A percentile compares a stretch with the other conserved stretches of the same genome.
Conservation (phyloP, 2,888 invertebrate species). For the Scaptomyza tumidula region DNA sequence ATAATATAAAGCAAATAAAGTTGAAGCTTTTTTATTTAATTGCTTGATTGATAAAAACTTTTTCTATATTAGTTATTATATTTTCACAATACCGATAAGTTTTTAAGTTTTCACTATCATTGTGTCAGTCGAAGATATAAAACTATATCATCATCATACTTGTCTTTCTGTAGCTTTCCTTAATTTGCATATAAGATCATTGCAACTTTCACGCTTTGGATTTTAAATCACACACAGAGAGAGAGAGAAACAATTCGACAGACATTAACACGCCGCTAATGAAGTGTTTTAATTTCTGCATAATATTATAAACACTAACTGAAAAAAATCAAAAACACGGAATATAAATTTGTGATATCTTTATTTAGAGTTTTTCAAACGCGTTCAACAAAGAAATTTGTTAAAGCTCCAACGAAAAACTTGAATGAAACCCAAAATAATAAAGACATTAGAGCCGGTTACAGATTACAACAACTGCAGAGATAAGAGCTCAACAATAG, state of each 20-base stretch:
- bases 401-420: conserved; percentile 27
- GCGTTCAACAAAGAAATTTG: conserved; percentile 45
- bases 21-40: too few species aligned
- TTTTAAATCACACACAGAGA: background rate
- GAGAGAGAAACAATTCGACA: conserved; percentile 10
- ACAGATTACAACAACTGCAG: conserved; percentile 29
- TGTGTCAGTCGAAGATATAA: background rate
- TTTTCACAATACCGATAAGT: too few species aligned
- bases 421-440: conserved; percentile 27
- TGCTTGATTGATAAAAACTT: too few species aligned
- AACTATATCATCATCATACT: background rate
- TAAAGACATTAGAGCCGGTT: conserved; percentile 64
- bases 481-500: conserved; percentile 56
- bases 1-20: too few species aligned
- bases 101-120: too few species aligned
- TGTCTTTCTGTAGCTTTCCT: conserved; percentile 7
- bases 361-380: conserved; percentile 31
- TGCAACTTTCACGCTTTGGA: conserved; percentile 67
- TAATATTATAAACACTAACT: conserved; percentile 58
- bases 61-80: too few species aligned
- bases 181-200: conserved; percentile 20
- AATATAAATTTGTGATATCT: conserved; percentile 58
- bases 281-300: conserved; percentile 69
- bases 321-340: background rate
- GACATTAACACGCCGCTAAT: conserved; percentile 68